Percentiles rank a stretch among this genome's conserved stretches.
These are phyloP conservation scores for Galeruca laticollis DNA, from an alignment of 2,888 invertebrate genomes.

Conservation along the genomic window DNA sequence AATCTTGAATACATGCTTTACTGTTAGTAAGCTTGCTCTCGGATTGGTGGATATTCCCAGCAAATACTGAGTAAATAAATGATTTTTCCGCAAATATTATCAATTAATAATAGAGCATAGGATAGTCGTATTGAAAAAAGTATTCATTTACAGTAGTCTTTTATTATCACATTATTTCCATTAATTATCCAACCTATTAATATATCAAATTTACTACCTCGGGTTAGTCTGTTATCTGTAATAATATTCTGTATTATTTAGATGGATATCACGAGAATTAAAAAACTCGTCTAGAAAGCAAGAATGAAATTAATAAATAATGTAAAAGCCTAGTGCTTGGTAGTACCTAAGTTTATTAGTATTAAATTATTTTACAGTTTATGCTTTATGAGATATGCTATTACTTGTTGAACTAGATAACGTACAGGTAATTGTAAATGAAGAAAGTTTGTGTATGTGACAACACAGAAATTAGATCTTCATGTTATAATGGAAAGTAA, in stretches of 20 bases:
- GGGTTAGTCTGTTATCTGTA: background rate
- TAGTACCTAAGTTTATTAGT: background rate
- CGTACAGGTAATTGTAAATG: background rate
- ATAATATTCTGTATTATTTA: background rate
- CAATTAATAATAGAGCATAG: no score
- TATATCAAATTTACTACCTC: no score
- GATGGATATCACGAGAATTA: background rate
- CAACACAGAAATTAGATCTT: background rate
- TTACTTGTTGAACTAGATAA: background rate
- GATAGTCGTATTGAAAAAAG: no score
- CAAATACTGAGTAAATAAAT: no score
- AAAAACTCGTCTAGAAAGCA: constrained; percentile 2
- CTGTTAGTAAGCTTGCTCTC: no score
- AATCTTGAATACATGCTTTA: no score
- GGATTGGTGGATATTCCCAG: no score
- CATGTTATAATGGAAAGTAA: background rate
- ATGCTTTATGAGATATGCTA: background rate
- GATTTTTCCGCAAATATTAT: no score
- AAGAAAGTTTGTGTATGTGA: constrained; percentile 2
- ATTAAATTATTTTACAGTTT: background rate
- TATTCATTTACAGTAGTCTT: no score
- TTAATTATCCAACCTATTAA: no score
- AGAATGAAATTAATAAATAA: background rate
- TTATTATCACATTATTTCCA: no score
- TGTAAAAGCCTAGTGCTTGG: background rate